Percentiles rank a stretch among this genome's conserved stretches.
Evolutionary conservation across 2,888 invertebrate genomes (phyloP).

Genomic region (Melinopterus prodromus): DNA sequence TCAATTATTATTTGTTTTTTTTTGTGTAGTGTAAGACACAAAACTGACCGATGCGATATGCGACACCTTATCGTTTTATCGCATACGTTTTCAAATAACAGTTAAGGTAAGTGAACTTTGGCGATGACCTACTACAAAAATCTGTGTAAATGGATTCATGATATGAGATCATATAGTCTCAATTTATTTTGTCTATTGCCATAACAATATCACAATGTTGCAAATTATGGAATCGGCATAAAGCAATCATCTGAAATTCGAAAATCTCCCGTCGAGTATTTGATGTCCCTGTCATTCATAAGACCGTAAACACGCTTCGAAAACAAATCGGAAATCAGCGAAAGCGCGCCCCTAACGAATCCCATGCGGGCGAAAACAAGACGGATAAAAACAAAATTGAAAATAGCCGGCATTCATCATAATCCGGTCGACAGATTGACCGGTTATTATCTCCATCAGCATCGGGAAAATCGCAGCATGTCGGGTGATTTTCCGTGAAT

Average conservation of each 20-base stretch:
- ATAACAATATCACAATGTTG: neutral
- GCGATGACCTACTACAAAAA: too few relatives aligned
- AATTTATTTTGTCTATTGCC: neutral
- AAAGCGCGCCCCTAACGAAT: neutral
- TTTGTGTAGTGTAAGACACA: too few relatives aligned
- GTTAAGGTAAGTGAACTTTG: too few relatives aligned
- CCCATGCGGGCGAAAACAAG: neutral
- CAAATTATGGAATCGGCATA: neutral
- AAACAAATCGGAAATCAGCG: neutral
- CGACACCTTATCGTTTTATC: too few relatives aligned
- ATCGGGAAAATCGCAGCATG: neutral
- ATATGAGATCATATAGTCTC: neutral
- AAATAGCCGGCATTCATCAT: neutral
- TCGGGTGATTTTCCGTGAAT: neutral
- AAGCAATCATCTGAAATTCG: neutral
- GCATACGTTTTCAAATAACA: too few relatives aligned
- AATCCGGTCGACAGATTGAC: neutral
- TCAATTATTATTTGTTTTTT: too few relatives aligned
- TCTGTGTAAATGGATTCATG: neutral
- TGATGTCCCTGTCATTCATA: neutral
- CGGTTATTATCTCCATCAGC: neutral
- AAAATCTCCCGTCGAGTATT: neutral
- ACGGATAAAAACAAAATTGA: neutral
- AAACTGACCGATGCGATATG: too few relatives aligned
- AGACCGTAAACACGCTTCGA: neutral